phyloP scores from a whole-genome alignment of 2,888 invertebrate genomes.

The Acleris cristana region DNA sequence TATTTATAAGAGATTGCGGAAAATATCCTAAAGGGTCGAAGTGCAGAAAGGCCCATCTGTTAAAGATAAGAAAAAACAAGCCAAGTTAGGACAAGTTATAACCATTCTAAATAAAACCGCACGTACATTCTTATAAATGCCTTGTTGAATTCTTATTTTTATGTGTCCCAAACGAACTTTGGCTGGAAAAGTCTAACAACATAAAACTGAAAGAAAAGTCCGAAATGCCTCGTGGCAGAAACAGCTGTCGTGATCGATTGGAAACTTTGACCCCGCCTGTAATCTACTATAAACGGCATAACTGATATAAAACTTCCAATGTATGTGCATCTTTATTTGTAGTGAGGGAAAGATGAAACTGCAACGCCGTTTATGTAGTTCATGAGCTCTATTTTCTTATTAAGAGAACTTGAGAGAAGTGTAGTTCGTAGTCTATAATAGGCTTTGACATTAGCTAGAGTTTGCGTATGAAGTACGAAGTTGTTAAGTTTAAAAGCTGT shows the following conservation, averaged over 20 bases:
- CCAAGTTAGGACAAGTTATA: neutral
- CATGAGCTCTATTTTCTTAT: too few species aligned
- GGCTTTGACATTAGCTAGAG: conserved; percentile 1
- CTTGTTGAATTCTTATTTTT: neutral
- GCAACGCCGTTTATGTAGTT: too few species aligned
- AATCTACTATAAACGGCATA: neutral
- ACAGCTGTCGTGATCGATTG: conserved; percentile 3
- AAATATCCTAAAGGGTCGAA: too few species aligned
- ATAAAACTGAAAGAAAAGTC: conserved; percentile 10
- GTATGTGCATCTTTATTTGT: too few species aligned
- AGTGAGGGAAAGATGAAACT: too few species aligned
- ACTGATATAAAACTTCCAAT: too few species aligned
- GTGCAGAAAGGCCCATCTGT: too few species aligned
- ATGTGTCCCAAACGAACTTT: conserved; percentile 1
- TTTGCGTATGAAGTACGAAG: too few species aligned
- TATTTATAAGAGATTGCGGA: too few species aligned
- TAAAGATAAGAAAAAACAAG: too few species aligned
- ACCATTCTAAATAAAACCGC: neutral
- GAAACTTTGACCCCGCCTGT: conserved; percentile 2
- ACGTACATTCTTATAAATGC: neutral
- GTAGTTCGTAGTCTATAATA: conserved; percentile 6
- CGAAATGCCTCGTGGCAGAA: conserved; percentile 4
- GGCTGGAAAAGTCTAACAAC: conserved; percentile 1
- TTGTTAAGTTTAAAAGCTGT: too few species aligned
- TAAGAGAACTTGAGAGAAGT: too few species aligned